phyloP scores from a whole-genome alignment of 2,113 vertebrate genomes.

The Bostrychus sinensis region DNA sequence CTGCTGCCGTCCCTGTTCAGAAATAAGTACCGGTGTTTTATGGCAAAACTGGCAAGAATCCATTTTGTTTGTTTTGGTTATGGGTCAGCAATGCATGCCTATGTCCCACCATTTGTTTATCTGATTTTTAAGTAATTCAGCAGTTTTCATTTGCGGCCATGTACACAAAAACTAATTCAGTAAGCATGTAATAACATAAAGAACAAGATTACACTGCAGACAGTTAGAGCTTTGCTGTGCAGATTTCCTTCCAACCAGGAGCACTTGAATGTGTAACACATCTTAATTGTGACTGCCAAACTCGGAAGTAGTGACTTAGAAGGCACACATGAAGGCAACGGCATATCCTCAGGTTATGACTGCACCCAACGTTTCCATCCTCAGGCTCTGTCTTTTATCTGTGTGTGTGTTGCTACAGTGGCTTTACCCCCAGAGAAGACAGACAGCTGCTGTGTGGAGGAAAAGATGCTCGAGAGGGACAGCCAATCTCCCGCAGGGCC shows the following conservation, averaged over 20 bases:
- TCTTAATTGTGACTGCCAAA: slow-evolving; percentile 58
- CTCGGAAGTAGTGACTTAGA: slow-evolving; percentile 48
- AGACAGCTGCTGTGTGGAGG: slow-evolving; percentile 86
- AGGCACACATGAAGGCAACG: slow-evolving; percentile 46
- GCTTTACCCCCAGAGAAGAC: slow-evolving; percentile 95
- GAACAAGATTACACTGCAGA: background rate
- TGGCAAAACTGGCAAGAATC: no score
- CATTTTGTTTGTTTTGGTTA: no score
- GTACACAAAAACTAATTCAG: background rate
- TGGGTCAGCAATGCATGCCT: no score
- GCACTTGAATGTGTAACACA: slow-evolving; percentile 28
- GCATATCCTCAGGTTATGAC: slow-evolving; percentile 62
- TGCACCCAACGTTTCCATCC: slow-evolving; percentile 56
- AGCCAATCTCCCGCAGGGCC: slow-evolving; percentile 79
- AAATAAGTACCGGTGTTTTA: no score
- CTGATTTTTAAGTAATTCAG: no score
- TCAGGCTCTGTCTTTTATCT: slow-evolving; percentile 66
- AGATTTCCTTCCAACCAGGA: slow-evolving; percentile 18
- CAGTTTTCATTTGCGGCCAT: slow-evolving; percentile 1
- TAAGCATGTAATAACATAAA: background rate
- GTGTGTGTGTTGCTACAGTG: slow-evolving; percentile 78
- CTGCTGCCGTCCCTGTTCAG: no score
- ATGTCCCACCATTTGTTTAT: no score
- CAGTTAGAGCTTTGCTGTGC: slow-evolving; percentile 14
- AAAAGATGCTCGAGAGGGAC: slow-evolving; percentile 88